These are phyloP conservation scores for Smutsia gigantea DNA, from an alignment of 2,797 vertebrate genomes.

Conservation along the genomic window DNA sequence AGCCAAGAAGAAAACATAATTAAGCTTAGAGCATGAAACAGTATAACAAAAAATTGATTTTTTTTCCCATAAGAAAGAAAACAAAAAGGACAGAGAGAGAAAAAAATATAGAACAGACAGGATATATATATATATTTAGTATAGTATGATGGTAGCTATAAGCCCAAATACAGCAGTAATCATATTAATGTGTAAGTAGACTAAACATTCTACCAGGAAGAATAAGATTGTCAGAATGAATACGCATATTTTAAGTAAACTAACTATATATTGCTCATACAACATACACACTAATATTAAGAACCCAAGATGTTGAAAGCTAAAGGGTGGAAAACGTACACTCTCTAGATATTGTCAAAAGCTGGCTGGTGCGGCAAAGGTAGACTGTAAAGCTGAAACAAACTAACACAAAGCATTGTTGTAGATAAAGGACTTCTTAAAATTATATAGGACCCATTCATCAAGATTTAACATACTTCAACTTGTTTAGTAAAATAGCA, in stretches of 20 bases:
- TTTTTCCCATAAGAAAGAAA: not conserved
- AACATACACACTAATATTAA: not conserved
- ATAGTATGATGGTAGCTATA: not conserved
- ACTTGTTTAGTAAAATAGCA: not conserved
- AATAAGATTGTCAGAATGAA: not conserved
- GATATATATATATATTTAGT: not conserved
- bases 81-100: not conserved
- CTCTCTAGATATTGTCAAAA: not conserved
- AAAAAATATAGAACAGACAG: not conserved
- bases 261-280: not conserved
- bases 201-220: not conserved
- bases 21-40: not conserved
- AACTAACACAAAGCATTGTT: not conserved
- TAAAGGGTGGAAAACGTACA: not conserved
- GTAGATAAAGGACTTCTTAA: not conserved
- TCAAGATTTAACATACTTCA: not conserved
- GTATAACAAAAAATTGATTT: not conserved
- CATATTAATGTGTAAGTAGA: not conserved
- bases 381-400: not conserved
- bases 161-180: not conserved
- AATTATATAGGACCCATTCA: not conserved
- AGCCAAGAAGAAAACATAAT: not conserved
- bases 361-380: too few species aligned
- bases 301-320: not conserved
- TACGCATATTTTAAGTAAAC: not conserved